Conservation (phyloP, 53 echinoderm and acorn worm genomes). For the Luidia sarsii region DNA sequence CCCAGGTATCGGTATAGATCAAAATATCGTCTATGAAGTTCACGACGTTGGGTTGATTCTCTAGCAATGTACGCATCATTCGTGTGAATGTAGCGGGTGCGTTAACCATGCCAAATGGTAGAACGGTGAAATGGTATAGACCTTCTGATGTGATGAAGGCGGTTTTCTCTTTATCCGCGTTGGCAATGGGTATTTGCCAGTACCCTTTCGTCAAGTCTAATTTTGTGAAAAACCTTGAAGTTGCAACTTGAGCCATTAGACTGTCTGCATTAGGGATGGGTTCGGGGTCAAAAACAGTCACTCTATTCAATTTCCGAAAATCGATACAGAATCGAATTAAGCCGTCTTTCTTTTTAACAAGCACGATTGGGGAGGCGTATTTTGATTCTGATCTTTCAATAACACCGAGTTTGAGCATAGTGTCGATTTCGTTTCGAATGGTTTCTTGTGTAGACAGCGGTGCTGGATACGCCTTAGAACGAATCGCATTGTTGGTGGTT, state of each 20-base stretch:
- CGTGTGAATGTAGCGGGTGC: conserved; percentile 28
- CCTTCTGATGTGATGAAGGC: conserved; percentile 50
- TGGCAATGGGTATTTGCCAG: conserved; percentile 35
- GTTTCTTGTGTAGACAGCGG: conserved; percentile 32
- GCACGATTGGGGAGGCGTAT: conserved; percentile 36
- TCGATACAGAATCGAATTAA: conserved; percentile 30
- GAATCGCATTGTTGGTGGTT: conserved; percentile 3
- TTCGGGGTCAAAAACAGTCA: conserved; percentile 37
- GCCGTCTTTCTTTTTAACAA: conserved; percentile 19
- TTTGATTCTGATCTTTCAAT: conserved; percentile 26
- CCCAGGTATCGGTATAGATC: conserved; percentile 17
- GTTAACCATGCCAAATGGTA: conserved; percentile 65
- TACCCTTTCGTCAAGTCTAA: conserved; percentile 31
- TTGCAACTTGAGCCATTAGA: conserved; percentile 12
- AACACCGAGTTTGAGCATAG: conserved; percentile 38
- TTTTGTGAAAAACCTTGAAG: conserved; percentile 18
- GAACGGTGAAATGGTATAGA: conserved; percentile 30
- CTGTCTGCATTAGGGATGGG: conserved; percentile 17
- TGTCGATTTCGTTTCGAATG: conserved; percentile 25
- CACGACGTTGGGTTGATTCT: neutral
- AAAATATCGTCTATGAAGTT: conserved; percentile 34
- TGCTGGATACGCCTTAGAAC: conserved; percentile 28
- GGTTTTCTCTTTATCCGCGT: neutral
- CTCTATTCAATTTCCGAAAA: conserved; percentile 19
- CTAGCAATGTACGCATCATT: conserved; percentile 17